Base-by-base conservation (phyloP, 2,113 vertebrate genomes). In the Cryptomyrus ogoouensis region DNA sequence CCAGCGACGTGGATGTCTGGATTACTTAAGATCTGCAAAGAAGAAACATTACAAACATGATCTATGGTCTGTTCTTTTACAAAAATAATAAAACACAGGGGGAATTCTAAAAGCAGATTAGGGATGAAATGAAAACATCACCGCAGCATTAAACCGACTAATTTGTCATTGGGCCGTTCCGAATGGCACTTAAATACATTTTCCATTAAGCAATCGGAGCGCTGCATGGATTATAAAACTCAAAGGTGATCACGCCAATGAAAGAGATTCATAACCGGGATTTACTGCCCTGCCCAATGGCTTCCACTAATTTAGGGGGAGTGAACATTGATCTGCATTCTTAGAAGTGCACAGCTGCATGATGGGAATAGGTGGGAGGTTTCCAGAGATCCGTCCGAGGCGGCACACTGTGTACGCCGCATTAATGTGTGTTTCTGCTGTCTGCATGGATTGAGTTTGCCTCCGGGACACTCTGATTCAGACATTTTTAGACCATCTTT, bases 1-100 rank as follows among this genome's bases (percentile, higher is more conserved):
- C 50, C 70, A 77, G 70, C 15, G 35, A 19, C 6, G 95, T 93
- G 95, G 95, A 95, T 94, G 94, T 93, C 90, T 93, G 93, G 95
- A 96, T 92, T 95, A 95, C 94, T 93, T 95, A 94, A 95, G 94
- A 97, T 96, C 96, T 97, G 96, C 95, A 96, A 95, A 96, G 93
- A 95, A 94, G 93, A 92, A 96, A 56, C 4, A 93, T 95, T 92
- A 92, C 70, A 95, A 91, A 70, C 31, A 89, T 9, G 6, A 21
- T 53, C 24, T 77, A 90, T 50, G 5, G 7, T 35, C 47, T 52
- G 27, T 66, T 66, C 42, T 39, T 44, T n/a, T 66, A 21, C 53
- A 88, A 66, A 46, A 39, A 80, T 35, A 62, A n/a, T 42, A 53
- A 80, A 42, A 80, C 35, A 50, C 1, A 27, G 42, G 42, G 50